Conservation (phyloP, 2,113 vertebrate species). For the Malurus elegans region DNA sequence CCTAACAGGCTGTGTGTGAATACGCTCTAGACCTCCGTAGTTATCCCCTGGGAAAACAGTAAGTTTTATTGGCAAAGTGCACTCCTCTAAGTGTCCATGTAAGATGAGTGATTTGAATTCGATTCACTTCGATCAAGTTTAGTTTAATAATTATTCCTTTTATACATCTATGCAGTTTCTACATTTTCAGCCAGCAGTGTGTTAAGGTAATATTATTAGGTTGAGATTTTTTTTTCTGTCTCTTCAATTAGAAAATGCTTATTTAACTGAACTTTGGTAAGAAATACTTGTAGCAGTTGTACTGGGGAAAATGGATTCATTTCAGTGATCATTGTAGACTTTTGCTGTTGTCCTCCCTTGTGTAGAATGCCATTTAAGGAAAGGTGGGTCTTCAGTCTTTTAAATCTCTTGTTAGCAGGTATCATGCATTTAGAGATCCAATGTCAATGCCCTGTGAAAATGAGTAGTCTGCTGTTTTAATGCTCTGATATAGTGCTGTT, state of each 20-base stretch:
- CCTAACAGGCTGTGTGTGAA: neutral
- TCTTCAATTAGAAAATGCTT: neutral
- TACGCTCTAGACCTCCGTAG: neutral
- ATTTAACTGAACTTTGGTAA: neutral
- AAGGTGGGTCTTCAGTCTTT: neutral
- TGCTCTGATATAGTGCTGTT: neutral
- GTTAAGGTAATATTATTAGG: neutral
- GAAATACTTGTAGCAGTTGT: rapidly evolving
- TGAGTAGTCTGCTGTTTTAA: neutral
- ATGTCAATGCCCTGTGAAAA: neutral
- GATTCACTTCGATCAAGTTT: neutral
- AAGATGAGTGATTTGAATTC: neutral
- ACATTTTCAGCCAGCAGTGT: neutral
- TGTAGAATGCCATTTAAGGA: slow-evolving; percentile 26
- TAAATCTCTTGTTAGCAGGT: slow-evolving; percentile 32
- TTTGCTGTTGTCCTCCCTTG: slow-evolving; percentile 46
- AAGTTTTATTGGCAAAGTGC: neutral
- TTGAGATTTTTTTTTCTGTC: neutral
- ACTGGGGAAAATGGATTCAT: slow-evolving; percentile 4
- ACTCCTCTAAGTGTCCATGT: neutral
- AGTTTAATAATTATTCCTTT: neutral
- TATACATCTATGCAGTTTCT: neutral
- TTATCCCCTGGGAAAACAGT: neutral
- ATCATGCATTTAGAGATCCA: slow-evolving; percentile 4
- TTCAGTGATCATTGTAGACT: slow-evolving; percentile 35